Percentiles rank a stretch among this genome's conserved stretches.
Conservation (phyloP, 2,888 invertebrate genomes). For the Euphydryas editha region DNA sequence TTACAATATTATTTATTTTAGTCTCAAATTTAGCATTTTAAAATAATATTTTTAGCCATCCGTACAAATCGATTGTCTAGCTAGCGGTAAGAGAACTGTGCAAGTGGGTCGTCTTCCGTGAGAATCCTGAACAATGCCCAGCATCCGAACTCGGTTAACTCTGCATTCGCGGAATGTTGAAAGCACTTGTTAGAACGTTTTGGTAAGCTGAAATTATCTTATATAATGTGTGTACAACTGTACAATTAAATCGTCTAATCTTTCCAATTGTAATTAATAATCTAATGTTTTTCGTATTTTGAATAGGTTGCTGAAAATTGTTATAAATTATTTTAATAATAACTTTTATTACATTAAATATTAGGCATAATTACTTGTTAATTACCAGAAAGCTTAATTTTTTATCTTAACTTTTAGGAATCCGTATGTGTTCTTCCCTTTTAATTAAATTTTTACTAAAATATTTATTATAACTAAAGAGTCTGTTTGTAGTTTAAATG, state of each 20-base stretch:
- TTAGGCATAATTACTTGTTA: too few species aligned
- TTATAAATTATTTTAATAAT: not conserved
- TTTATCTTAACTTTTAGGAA: too few species aligned
- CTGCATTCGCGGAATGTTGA: constrained; percentile 33
- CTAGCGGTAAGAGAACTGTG: constrained; percentile 54
- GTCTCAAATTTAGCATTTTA: not conserved
- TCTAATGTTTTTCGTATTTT: not conserved
- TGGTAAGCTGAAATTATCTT: not conserved
- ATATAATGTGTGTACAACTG: not conserved
- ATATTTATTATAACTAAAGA: too few species aligned
- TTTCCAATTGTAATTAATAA: not conserved
- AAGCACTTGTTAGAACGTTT: constrained; percentile 24
- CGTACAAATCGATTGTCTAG: constrained; percentile 31
- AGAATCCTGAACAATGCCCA: constrained; percentile 64
- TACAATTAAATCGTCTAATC: not conserved
- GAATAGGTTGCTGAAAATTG: not conserved
- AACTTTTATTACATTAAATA: not conserved
- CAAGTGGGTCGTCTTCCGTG: constrained; percentile 75
- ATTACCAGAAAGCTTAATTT: too few species aligned
- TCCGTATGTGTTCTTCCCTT: too few species aligned
- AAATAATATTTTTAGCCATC: not conserved
- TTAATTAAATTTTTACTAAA: too few species aligned
- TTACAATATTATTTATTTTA: too few species aligned
- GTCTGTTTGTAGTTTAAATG: too few species aligned
- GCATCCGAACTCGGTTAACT: constrained; percentile 41